Conservation (phyloP, 2,113 vertebrate species). For the Archilochus colubris region DNA sequence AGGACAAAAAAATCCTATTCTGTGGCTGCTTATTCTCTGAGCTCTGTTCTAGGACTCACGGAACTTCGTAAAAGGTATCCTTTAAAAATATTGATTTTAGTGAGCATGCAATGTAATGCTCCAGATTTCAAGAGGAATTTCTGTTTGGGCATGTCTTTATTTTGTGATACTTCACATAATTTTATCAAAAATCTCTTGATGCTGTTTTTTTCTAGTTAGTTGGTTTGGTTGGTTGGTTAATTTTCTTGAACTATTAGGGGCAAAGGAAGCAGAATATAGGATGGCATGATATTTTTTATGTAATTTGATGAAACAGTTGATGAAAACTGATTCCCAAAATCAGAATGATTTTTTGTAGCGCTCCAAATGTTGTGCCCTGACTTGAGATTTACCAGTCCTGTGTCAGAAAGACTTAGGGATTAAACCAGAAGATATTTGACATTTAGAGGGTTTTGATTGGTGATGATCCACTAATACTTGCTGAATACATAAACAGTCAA, state of each 20-base stretch:
- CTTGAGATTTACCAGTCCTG: not conserved
- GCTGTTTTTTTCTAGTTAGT: not conserved
- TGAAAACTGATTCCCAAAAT: not conserved
- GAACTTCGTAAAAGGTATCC: not conserved
- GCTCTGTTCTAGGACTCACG: not conserved
- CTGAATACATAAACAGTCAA: not conserved
- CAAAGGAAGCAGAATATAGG: not conserved
- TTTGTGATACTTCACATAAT: not conserved
- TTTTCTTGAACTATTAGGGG: not conserved
- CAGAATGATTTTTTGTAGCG: not conserved
- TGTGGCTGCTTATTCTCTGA: not conserved
- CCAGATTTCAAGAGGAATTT: not conserved
- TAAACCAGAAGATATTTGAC: not conserved
- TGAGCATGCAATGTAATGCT: not conserved
- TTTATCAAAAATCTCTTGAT: not conserved
- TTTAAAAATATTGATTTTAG: not conserved
- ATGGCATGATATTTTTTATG: not conserved
- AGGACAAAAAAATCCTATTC: not conserved
- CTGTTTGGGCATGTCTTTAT: not conserved
- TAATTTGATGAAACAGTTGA: not conserved
- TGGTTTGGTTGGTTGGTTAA: not conserved
- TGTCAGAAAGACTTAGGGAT: not conserved
- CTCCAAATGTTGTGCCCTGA: not conserved
- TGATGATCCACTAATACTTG: not conserved
- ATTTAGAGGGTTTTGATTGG: not conserved